phyloP scores from a whole-genome alignment of 2,888 invertebrate species.

The Thymelicus sylvestris region DNA sequence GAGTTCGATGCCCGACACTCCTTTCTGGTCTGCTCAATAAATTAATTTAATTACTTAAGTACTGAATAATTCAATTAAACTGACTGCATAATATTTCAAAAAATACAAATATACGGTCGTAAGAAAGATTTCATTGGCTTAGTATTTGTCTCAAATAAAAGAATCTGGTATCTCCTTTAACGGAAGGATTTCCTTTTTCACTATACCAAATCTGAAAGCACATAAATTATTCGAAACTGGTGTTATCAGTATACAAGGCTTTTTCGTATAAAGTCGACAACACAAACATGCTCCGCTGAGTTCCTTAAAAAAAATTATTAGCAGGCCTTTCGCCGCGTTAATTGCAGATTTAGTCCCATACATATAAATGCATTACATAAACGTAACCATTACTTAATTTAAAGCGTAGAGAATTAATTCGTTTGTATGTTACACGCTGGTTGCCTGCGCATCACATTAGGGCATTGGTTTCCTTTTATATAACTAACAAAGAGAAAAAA shows the following conservation, averaged over 20 bases:
- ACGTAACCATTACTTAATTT: slow-evolving; percentile 10
- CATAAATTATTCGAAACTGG: no score
- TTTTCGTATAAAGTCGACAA: neutral
- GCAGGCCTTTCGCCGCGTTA: neutral
- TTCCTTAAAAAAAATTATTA: neutral
- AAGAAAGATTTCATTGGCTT: no score
- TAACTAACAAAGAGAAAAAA: neutral
- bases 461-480: slow-evolving; percentile 6
- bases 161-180: no score
- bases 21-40: neutral
- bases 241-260: neutral
- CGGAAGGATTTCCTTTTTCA: no score
- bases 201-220: no score
- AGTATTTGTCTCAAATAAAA: no score
- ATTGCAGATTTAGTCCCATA: slow-evolving; percentile 8
- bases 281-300: neutral
- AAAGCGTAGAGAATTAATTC: slow-evolving; percentile 24
- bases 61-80: neutral
- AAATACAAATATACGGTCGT: no score
- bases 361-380: slow-evolving; percentile 24
- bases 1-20: slow-evolving; percentile 3
- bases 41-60: neutral
- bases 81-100: no score
- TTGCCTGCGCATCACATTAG: slow-evolving; percentile 6
- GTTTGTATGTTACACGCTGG: slow-evolving; percentile 23